Evolutionary conservation across 2,113 vertebrate species (phyloP).

Genomic region (Microcebus lehilahytsara): DNA sequence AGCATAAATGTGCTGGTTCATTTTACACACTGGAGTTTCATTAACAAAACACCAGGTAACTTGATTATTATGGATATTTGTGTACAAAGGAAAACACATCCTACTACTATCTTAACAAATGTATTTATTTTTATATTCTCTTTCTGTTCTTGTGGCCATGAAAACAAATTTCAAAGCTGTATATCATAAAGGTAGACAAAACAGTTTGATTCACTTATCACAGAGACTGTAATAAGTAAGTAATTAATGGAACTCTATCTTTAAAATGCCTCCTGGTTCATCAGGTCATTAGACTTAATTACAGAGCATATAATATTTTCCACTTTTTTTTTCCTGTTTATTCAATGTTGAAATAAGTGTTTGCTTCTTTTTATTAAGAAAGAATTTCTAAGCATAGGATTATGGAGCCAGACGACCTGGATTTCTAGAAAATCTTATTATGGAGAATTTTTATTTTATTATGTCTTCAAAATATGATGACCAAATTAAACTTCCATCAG

Average conservation of each 20-base stretch:
- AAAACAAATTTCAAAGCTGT: not conserved
- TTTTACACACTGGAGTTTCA: not conserved
- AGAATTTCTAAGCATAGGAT: not conserved
- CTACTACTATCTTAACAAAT: not conserved
- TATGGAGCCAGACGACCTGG: not conserved
- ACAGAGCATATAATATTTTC: not conserved
- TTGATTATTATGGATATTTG: not conserved
- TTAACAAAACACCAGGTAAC: not conserved
- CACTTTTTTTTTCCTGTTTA: not conserved
- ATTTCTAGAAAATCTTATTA: not conserved
- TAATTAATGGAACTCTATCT: not conserved
- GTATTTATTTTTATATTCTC: not conserved
- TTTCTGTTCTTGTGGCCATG: not conserved
- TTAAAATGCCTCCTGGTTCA: not conserved
- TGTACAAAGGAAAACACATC: not conserved
- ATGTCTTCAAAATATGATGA: not conserved
- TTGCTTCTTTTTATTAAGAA: not conserved
- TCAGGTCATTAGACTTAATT: not conserved
- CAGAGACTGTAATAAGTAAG: fast-evolving
- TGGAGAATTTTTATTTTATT: not conserved
- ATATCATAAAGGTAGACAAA: not conserved
- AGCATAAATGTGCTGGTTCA: too few relatives aligned
- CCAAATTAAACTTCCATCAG: not conserved
- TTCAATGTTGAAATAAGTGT: not conserved
- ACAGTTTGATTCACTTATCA: not conserved